Percentiles rank a stretch among this genome's conserved stretches.
Conservation (phyloP, 2,113 vertebrate species). For the Egretta garzetta region DNA sequence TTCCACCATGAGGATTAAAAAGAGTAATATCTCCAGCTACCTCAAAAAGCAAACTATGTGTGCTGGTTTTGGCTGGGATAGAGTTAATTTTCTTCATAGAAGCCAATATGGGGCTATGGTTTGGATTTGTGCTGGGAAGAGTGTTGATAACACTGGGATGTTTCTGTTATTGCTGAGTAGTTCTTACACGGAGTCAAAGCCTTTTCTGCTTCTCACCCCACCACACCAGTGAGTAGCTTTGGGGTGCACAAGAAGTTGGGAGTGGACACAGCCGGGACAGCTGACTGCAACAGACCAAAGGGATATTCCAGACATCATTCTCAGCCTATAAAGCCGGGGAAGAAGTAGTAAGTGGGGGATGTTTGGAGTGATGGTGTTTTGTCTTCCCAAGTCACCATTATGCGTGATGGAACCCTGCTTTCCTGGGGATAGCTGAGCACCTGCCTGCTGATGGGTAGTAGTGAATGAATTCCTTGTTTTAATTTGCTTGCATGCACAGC, state of each 20-base stretch:
- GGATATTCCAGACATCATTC: not conserved
- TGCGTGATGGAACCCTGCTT: not conserved
- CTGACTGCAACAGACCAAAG: not conserved
- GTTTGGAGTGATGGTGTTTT: accelerated
- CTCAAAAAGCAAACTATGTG: not conserved
- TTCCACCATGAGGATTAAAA: not conserved
- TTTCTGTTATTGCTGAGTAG: not conserved
- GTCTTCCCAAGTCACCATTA: not conserved
- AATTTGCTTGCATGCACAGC: accelerated
- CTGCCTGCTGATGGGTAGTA: not conserved
- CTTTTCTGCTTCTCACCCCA: not conserved
- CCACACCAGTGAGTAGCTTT: not conserved
- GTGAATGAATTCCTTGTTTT: not conserved
- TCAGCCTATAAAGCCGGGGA: not conserved
- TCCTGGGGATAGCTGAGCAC: not conserved
- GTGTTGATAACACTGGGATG: not conserved
- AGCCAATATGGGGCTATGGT: not conserved
- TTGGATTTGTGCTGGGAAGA: not conserved
- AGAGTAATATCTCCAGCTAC: not conserved
- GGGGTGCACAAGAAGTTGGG: not conserved
- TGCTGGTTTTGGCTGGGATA: not conserved
- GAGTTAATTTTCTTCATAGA: not conserved
- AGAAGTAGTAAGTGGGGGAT: not conserved
- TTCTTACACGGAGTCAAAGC: not conserved
- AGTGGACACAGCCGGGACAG: not conserved